Conservation (phyloP, 2,113 vertebrate species). For the Tragelaphus strepsiceros region DNA sequence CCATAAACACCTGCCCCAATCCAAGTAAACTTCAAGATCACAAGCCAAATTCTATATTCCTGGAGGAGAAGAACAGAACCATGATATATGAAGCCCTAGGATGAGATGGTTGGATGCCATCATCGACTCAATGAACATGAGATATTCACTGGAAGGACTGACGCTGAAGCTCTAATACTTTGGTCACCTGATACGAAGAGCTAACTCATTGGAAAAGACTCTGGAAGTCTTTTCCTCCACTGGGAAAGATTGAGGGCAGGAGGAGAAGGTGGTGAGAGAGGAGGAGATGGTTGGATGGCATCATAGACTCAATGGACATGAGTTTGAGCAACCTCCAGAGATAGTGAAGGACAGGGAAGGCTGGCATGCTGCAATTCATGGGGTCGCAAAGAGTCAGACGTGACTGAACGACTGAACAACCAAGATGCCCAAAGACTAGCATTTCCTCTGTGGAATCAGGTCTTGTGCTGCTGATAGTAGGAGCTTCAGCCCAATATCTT, state of each 20-base stretch:
- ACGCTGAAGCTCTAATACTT: background rate
- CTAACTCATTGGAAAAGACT: background rate
- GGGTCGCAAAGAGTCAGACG: background rate
- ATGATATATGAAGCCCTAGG: conserved; percentile 79
- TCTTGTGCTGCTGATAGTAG: background rate
- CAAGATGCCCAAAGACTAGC: background rate
- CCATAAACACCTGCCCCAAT: conserved; percentile 69
- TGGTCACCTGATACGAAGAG: background rate
- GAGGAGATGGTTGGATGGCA: background rate
- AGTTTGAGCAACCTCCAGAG: background rate
- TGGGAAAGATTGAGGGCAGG: background rate
- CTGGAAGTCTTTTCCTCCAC: background rate
- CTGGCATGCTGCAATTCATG: background rate
- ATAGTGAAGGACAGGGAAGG: background rate
- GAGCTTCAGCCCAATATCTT: conserved; percentile 23
- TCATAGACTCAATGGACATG: background rate
- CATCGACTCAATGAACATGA: background rate
- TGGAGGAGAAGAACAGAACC: conserved; percentile 72
- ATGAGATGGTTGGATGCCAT: background rate
- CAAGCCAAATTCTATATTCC: conserved; percentile 77
- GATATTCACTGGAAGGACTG: background rate
- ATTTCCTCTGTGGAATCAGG: conserved; percentile 66
- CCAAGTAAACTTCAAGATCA: conserved; percentile 78
- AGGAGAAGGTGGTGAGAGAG: background rate
- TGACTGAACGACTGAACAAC: background rate